Conservation (phyloP, 2,113 vertebrate genomes). For the Rhinichthys klamathensis region DNA sequence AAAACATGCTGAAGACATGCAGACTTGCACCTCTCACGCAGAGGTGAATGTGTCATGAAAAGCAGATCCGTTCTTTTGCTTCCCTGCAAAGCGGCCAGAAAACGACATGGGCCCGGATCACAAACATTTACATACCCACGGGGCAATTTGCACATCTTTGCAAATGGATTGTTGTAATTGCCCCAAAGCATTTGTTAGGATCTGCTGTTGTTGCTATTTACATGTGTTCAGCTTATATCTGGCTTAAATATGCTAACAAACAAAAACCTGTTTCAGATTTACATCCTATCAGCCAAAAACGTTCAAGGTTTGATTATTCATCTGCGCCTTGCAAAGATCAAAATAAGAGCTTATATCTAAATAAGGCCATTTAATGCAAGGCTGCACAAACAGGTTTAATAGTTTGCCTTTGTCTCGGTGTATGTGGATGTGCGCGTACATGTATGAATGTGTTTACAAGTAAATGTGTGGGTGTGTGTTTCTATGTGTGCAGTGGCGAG, state of each 20-base stretch:
- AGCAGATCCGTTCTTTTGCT: neutral
- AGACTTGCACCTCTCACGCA: constrained; percentile 39
- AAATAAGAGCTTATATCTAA: constrained; percentile 22
- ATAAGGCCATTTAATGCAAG: constrained; percentile 24
- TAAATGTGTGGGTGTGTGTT: constrained; percentile 30
- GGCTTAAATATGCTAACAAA: constrained; percentile 10
- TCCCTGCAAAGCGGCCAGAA: neutral
- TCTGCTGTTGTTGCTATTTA: neutral
- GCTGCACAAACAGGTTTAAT: constrained; percentile 36
- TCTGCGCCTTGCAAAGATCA: neutral
- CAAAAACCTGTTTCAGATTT: neutral
- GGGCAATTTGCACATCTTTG: neutral
- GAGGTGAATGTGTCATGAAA: constrained; percentile 18
- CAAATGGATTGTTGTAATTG: constrained; percentile 11
- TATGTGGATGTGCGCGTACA: constrained; percentile 20
- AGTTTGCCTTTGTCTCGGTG: constrained; percentile 19
- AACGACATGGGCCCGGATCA: neutral
- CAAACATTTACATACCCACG: neutral
- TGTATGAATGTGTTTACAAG: constrained; percentile 41
- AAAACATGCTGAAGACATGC: constrained; percentile 18
- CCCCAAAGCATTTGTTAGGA: neutral
- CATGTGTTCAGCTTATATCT: neutral
- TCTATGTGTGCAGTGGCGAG: constrained; percentile 29
- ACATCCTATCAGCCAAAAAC: neutral
- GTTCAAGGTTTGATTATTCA: constrained; percentile 28